phyloP scores from a whole-genome alignment of 2,888 invertebrate species.

The Mechanitis messenoides region DNA sequence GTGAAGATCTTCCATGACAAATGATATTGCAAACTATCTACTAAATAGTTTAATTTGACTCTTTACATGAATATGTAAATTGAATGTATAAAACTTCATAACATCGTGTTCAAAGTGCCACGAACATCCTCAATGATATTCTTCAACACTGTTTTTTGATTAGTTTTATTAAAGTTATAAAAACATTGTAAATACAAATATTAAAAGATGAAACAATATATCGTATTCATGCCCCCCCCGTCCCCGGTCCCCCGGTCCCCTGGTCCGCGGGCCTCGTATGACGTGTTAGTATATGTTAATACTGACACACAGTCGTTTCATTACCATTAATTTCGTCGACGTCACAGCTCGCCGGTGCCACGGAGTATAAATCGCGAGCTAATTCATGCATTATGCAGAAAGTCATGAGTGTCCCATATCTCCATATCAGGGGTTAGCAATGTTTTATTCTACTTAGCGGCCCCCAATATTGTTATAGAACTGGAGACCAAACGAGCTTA shows the following conservation, averaged over 20 bases:
- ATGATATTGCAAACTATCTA: too few species aligned
- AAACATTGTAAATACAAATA: not conserved
- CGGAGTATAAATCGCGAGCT: constrained; percentile 45
- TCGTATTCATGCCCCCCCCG: constrained; percentile 4
- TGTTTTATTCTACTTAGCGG: constrained; percentile 52
- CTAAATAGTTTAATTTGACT: too few species aligned
- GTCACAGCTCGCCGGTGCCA: constrained; percentile 32
- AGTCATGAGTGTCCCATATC: constrained; percentile 46
- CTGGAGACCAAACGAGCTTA: not conserved
- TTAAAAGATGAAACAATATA: not conserved
- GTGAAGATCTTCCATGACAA: too few species aligned
- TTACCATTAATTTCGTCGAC: constrained; percentile 34
- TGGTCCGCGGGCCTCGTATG: constrained; percentile 10
- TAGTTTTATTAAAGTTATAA: too few species aligned
- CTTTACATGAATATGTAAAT: too few species aligned
- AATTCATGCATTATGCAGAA: constrained; percentile 63
- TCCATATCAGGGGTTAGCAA: constrained; percentile 37
- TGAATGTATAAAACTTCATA: too few species aligned
- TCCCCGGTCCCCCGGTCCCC: not conserved
- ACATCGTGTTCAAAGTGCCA: too few species aligned
- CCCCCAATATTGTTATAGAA: constrained; percentile 18
- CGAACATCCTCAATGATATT: too few species aligned
- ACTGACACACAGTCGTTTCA: constrained; percentile 25
- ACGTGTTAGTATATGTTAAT: constrained; percentile 31
- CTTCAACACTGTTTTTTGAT: too few species aligned